Evolutionary conservation across 2,888 invertebrate species (phyloP), one percentile per base, ranked within the genome.

Genomic region (Parnassius orleans): DNA sequence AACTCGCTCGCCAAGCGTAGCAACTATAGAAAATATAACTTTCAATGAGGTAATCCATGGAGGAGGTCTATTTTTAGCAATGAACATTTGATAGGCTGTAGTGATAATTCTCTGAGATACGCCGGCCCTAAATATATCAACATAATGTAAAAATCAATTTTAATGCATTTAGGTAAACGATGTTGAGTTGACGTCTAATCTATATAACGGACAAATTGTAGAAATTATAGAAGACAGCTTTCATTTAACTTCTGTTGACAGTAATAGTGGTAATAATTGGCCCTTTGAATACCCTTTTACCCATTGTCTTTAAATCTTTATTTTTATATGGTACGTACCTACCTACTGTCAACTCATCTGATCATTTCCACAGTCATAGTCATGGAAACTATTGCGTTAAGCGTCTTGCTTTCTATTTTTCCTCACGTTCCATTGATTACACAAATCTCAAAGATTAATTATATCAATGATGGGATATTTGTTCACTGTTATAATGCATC

Each of bases 371-470:
- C 19, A 56, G 14, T 44, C 41, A 46, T 50, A 43, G 24, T 14
- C 54, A 57, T 57, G 62, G 53, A 65, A 46, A 46, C 51, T 15
- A 53, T 50, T 53, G 15, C 54, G 42, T 52, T 60, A 12, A 55
- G 24, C 58, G 52, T 59, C 14, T 68, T 67, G n/a, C 74, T 14
- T 57, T 68, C 24, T 66, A 64, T 63, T 63, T 74, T 53, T 55
- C 73, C 14, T 60, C 67, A 78, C 58, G 62, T 79, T 63, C 65
- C 66, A 12, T 64, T 79, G 15, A 50, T 84, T 10, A 72, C 76
- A 46, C 81, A 87, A 67, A 68, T 87, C 59, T 78, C 90, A 24
- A 83, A 81, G 60, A 58, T 74, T 48, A 88, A 86, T 73, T 72
- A 77, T 66, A 75, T 88, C 15, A 69, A 77, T 44, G 72, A 80